Base-by-base conservation (phyloP, 2,888 invertebrate genomes). In the Drosophila putrida region DNA sequence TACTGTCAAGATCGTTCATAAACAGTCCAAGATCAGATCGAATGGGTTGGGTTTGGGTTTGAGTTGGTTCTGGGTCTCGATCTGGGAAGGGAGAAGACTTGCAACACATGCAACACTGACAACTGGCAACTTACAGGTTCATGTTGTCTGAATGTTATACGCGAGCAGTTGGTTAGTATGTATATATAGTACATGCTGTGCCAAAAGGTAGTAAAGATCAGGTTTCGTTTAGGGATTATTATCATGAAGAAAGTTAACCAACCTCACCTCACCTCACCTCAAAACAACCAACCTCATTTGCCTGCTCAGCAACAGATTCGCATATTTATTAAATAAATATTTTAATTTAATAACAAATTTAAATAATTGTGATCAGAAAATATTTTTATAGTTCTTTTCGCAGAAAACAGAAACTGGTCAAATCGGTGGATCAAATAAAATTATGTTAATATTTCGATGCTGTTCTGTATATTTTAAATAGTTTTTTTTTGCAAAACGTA, bases 1-100 rank as follows among this genome's bases (percentile, higher is more conserved):
- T 62, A 68, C 75, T 76, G 77, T 72, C 76, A 76, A 76, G 76
- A 72, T 72, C 76, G 76, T 72, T 76, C 76, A 76, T 65, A 71
- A 76, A 53, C 68, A 67, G 67, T 64, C 71, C 71, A 67, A 71
- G 63, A 47, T 67, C 62, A 64, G 35, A 66, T 70, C 65, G 75
- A 33, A 65, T 70, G 31, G 35, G 44, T 35, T 64, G 57, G 63
- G 55, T 46, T 46, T 39, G 44, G 27, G 43, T 35, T 36, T 44
- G 46, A 27, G 15, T 44, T 10, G 4, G 31, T 11, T n/a, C 25
- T 13, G 6, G 9, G 20, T 20, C 2, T 20, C 1, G 20, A 3
- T 20, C 31, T 9, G 31, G 9, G 8, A 20, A 38, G 49, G 27
- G 28, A 57, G 13, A 35, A 8, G 39, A n/a, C 25, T 31, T 10